Evolutionary conservation across 1,140 invertebrate species (phyloP), one percentile per base, ranked within the genome.

Genomic region (Diploscapter pachys): DNA sequence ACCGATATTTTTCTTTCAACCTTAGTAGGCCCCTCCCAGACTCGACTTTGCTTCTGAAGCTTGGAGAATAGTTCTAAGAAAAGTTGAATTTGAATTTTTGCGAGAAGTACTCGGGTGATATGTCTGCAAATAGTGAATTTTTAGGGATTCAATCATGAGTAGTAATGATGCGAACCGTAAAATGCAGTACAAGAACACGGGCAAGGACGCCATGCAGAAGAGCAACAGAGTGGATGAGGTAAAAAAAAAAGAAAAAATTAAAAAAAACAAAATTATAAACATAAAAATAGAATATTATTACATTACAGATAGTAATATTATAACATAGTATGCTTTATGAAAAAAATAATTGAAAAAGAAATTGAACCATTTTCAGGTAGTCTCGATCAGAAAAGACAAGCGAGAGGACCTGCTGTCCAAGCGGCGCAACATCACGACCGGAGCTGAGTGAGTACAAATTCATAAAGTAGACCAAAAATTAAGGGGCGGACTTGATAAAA

Each of bases 361-460:
- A 50, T 64, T 9, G 3, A 54, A 49, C 2, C 51, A 64, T 55
- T 55, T 66, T 68, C 92, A 94, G 54, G 95, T 93, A 74, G 92
- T 98, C 5, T 94, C 97, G 87, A 88, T 98, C 70, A 90, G 96
- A 77, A 98, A 98, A 89, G 94, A 94, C 85, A 98, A 97, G 89
- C 90, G 95, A 78, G 95, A 98, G 85, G 95, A 98, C 88, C 95
- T 93, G 48, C 88, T 98, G 79, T 91, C 93, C 77, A 98, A 98
- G 88, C 90, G 94, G 84, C 89, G 96, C 84, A 98, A 98, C 89
- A 93, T 98, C 72, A 82, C 63, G 76, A 78, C 6, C 51, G n/a
- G 53, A 8, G 72, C 53, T 52, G 63, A 62, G 11, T 5, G 8
- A 53, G 59, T 0, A 6, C 31, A 31, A 31, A 31, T 31, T 31